Base-by-base conservation (phyloP, 2,797 vertebrate genomes). In the Tachyglossus aculeatus region DNA sequence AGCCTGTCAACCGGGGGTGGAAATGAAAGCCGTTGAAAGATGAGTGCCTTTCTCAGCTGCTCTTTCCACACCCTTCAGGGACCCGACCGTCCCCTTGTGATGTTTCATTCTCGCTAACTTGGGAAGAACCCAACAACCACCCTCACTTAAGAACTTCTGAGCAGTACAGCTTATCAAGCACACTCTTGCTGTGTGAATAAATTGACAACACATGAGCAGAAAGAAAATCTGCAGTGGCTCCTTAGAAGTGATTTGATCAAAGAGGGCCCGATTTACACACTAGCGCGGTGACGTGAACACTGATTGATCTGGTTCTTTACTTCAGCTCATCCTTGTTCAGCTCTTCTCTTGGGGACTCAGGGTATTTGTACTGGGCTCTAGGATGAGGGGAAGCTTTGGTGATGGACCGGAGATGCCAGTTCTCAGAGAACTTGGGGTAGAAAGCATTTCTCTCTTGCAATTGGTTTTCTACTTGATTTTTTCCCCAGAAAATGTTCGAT, bases 21-120 rank as follows among this genome's bases (percentile, higher is more conserved):
- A 77, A 78, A 80, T 66, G 73, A 74, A 61, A 82, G 44, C 25
- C 69, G 84, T 84, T 62, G 48, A 45, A 73, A 86, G 41, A 72
- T 2, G 14, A 77, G 83, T 40, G 7, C 51, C 1, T 38, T 84
- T 82, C 13, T 58, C 74, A 58, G 22, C 78, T 69, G 34, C 3
- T 4, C 18, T n/a, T 74, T 78, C 65, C 10, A 57, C 70, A 58
- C 38, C 67, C 36, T 12, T 54, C 32, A 44, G 58, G 55, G n/a
- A n/a, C n/a, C n/a, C n/a, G n/a, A n/a, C n/a, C n/a, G n/a, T n/a
- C n/a, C n/a, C n/a, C n/a, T n/a, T n/a, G n/a, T 31, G 27, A 19
- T 31, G 5, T 33, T 72, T 72, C 15, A 48, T 48, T 40, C 58
- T 29, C 25, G 29, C 29, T 69, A 58, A 69, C 69, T 78, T 55